These are phyloP conservation scores for Boleophthalmus pectinirostris DNA, from an alignment of 2,113 vertebrate species.

Conservation along the genomic window DNA sequence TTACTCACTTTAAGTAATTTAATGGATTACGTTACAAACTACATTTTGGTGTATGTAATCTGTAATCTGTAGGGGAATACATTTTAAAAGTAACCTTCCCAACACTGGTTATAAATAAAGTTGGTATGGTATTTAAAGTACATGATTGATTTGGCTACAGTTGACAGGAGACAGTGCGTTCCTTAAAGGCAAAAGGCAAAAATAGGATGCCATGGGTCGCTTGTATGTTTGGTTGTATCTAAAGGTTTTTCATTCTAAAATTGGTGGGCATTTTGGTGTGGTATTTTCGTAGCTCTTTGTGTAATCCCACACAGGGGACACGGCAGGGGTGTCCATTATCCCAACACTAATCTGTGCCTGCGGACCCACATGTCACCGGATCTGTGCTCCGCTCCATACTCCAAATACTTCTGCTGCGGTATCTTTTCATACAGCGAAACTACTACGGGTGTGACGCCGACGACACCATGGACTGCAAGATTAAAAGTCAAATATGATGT, in stretches of 20 bases:
- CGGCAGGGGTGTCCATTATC: background rate
- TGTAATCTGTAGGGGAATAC: no score
- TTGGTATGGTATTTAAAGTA: no score
- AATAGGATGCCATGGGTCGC: background rate
- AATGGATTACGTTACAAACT: no score
- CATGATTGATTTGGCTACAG: background rate
- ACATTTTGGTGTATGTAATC: no score
- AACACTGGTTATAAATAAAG: no score
- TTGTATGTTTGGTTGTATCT: background rate
- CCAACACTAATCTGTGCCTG: background rate
- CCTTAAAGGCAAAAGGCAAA: background rate
- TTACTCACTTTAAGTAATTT: no score
- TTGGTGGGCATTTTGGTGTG: background rate
- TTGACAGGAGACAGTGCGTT: background rate
- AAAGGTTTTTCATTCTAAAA: background rate
- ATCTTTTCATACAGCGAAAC: background rate
- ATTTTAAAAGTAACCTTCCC: no score
- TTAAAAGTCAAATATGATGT: no score
- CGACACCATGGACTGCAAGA: no score
- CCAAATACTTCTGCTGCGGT: no score
- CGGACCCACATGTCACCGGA: background rate
- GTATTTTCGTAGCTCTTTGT: conserved; percentile 1
- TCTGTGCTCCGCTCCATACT: no score
- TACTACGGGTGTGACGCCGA: background rate
- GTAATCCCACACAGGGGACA: conserved; percentile 5